phyloP scores from a whole-genome alignment of 1,140 invertebrate genomes.

The Drosophila pachea region DNA sequence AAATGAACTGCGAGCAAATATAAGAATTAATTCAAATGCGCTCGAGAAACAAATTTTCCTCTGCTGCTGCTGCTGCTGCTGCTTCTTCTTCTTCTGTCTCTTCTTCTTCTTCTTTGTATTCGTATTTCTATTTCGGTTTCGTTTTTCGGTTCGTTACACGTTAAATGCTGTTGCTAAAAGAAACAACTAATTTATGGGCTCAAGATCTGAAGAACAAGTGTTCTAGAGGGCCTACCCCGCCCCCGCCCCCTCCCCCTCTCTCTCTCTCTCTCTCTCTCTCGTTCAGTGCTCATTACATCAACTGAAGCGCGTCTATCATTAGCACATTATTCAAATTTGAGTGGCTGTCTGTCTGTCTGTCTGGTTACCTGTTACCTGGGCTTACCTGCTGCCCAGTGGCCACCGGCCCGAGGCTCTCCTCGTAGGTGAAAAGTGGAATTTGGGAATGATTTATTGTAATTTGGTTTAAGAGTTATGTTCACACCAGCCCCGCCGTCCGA shows the following conservation, averaged over 20 bases:
- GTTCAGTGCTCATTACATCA: conserved; percentile 61
- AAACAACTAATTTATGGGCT: conserved; percentile 47
- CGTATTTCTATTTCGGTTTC: too few relatives aligned
- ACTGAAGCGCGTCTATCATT: conserved; percentile 77
- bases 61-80: too few relatives aligned
- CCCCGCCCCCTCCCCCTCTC: not conserved
- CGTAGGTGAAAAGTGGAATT: conserved; percentile 75
- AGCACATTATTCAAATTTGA: conserved; percentile 74
- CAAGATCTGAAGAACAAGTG: conserved; percentile 25
- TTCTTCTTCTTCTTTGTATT: too few relatives aligned
- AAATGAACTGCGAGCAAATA: conserved; percentile 58
- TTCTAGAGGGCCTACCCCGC: not conserved
- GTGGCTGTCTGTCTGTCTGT: conserved; percentile 8
- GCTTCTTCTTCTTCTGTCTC: too few relatives aligned
- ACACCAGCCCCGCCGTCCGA: conserved; percentile 56
- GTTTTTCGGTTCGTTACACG: conserved; percentile 23
- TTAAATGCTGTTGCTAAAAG: conserved; percentile 46
- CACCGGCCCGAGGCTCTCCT: conserved; percentile 8
- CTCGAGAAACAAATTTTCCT: conserved; percentile 19
- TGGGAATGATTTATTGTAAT: conserved; percentile 76
- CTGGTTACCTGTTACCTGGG: conserved; percentile 21
- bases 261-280: not conserved
- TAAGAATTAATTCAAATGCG: conserved; percentile 31
- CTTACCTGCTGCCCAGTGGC: conserved; percentile 4
- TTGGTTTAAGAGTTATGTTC: conserved; percentile 76